These are phyloP conservation scores for Meloidogyne floridensis DNA, from an alignment of 1,140 invertebrate genomes.

Conservation along the genomic window DNA sequence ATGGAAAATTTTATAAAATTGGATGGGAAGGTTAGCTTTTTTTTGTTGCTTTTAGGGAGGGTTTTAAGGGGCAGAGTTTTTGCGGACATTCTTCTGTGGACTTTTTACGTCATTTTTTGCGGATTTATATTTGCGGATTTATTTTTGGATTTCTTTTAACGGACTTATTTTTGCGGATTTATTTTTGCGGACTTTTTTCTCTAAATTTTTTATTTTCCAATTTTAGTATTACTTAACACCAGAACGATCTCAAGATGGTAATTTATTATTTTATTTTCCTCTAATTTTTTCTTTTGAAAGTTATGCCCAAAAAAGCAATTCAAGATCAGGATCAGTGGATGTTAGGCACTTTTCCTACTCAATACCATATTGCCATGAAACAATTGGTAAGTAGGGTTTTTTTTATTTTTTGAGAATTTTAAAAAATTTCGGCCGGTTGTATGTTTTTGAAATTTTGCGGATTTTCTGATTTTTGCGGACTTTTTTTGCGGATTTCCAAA, in stretches of 20 bases:
- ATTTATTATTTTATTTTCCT: neutral
- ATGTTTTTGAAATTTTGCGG: too few relatives aligned
- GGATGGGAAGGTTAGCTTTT: neutral
- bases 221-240: constrained; percentile 57
- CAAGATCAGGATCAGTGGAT: constrained; percentile 54
- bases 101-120: too few relatives aligned
- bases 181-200: neutral
- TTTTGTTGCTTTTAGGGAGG: neutral
- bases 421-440: too few relatives aligned
- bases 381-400: neutral
- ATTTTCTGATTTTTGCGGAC: too few relatives aligned
- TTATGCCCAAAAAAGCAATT: constrained; percentile 22
- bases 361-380: constrained; percentile 13
- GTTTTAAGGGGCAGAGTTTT: neutral
- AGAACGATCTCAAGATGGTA: constrained; percentile 53
- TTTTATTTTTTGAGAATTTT: constrained; percentile 3
- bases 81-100: too few relatives aligned
- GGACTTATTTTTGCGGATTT: too few relatives aligned
- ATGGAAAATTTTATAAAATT: neutral
- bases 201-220: neutral
- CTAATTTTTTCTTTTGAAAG: constrained; percentile 25
- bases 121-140: too few relatives aligned
- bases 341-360: constrained; percentile 51
- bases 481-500: too few relatives aligned
- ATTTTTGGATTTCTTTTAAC: too few relatives aligned